A percentile compares a stretch with the other conserved stretches of the same genome.
These are phyloP conservation scores for Virgularia gustaviana DNA, from an alignment of 92 coral and sea anemone species.

Conservation along the genomic window DNA sequence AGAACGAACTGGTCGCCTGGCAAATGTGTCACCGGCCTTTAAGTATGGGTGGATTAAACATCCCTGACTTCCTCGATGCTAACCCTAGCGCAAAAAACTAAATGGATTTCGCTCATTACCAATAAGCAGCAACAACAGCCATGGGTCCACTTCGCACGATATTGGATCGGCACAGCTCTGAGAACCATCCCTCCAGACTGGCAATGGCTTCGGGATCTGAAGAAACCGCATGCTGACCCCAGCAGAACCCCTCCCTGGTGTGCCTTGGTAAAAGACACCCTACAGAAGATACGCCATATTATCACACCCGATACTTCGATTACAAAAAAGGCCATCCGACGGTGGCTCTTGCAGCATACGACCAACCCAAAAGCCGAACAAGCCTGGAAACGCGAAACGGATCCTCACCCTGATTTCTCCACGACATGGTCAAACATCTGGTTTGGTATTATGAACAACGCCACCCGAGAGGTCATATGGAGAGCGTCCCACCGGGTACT, in stretches of 20 bases:
- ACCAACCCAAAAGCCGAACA: background rate
- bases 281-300: background rate
- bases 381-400: background rate
- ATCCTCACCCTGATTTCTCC: no score
- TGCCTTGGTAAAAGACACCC: background rate
- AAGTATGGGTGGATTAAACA: background rate
- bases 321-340: background rate
- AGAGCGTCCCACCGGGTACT: slow-evolving; percentile 41
- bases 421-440: background rate
- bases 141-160: slow-evolving; percentile 32
- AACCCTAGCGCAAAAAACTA: background rate
- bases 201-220: slow-evolving; percentile 3
- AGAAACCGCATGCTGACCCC: slow-evolving; percentile 30
- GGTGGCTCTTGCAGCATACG: background rate
- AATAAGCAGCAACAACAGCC: background rate
- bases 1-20: slow-evolving; percentile 21
- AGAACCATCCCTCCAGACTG: slow-evolving; percentile 13
- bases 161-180: slow-evolving; percentile 7
- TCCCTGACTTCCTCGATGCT: background rate
- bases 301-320: background rate
- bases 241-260: slow-evolving; percentile 2
- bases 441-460: background rate
- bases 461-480: slow-evolving; percentile 14
- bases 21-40: background rate
- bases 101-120: slow-evolving; percentile 4